These are phyloP conservation scores for Xylota segnis DNA, from an alignment of 2,888 invertebrate species.

Conservation along the genomic window DNA sequence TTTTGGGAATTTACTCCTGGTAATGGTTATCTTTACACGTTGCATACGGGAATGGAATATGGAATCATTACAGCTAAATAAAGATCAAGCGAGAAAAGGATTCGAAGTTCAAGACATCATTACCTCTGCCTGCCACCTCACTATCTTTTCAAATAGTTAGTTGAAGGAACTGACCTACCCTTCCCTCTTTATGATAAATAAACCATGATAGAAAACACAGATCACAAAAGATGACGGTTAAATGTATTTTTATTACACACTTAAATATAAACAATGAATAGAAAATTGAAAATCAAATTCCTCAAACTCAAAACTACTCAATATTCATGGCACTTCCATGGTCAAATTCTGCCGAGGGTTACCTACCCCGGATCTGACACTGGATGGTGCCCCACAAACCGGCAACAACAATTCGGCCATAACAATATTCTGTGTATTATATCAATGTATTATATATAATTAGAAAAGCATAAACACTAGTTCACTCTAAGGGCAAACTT, in stretches of 20 bases:
- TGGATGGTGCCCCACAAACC: background rate
- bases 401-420: background rate
- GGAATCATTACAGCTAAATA: too few relatives aligned
- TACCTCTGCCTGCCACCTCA: too few relatives aligned
- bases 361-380: slow-evolving; percentile 13
- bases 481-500: slow-evolving; percentile 72
- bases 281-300: background rate
- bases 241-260: background rate
- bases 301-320: background rate
- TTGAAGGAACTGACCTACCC: background rate
- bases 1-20: too few relatives aligned
- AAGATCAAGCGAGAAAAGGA: too few relatives aligned
- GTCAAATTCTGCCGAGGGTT: slow-evolving; percentile 13
- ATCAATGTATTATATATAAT: background rate
- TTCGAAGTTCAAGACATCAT: too few relatives aligned
- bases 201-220: background rate
- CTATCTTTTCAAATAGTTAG: background rate
- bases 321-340: slow-evolving; percentile 11
- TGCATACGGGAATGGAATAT: too few relatives aligned
- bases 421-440: slow-evolving; percentile 9
- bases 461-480: too few relatives aligned
- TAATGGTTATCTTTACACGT: too few relatives aligned
- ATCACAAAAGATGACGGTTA: background rate
- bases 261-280: slow-evolving; percentile 1
- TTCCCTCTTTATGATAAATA: too few relatives aligned